A percentile compares a stretch with the other conserved stretches of the same genome.
phyloP scores from a whole-genome alignment of 2,888 invertebrate genomes.

The Rotaria macrura region DNA sequence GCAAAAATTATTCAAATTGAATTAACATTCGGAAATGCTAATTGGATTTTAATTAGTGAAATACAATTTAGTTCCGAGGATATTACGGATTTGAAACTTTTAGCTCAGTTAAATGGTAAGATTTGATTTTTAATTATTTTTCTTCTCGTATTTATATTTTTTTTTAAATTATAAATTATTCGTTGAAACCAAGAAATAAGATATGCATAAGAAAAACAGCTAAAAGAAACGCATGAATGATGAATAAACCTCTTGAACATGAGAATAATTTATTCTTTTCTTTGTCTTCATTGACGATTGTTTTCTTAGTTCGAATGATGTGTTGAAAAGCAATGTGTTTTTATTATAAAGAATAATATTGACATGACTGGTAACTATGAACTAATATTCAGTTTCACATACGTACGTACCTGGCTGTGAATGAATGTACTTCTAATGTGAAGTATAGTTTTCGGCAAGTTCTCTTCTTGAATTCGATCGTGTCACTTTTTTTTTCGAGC shows the following conservation, averaged over 20 bases:
- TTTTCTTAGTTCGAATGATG: neutral
- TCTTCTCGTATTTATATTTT: too few species aligned
- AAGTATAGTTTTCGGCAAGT: too few species aligned
- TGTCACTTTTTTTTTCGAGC: too few species aligned
- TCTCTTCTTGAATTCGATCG: too few species aligned
- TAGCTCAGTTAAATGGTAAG: neutral
- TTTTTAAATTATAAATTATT: too few species aligned
- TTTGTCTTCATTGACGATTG: neutral
- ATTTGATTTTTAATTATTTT: too few species aligned
- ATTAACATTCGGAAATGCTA: slow-evolving; percentile 51
- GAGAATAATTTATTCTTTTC: neutral
- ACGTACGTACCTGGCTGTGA: too few species aligned
- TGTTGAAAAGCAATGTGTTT: neutral
- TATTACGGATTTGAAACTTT: slow-evolving; percentile 39
- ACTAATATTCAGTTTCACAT: too few species aligned
- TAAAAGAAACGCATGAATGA: neutral
- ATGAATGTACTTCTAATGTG: too few species aligned
- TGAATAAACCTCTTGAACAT: neutral
- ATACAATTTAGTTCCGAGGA: slow-evolving; percentile 72
- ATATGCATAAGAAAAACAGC: too few species aligned
- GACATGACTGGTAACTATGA: neutral
- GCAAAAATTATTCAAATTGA: slow-evolving; percentile 64
- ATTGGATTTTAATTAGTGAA: slow-evolving; percentile 81
- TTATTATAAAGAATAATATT: neutral
- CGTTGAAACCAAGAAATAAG: too few species aligned